Conservation (phyloP, 2,113 vertebrate species). For the Tylochromis polylepis region DNA sequence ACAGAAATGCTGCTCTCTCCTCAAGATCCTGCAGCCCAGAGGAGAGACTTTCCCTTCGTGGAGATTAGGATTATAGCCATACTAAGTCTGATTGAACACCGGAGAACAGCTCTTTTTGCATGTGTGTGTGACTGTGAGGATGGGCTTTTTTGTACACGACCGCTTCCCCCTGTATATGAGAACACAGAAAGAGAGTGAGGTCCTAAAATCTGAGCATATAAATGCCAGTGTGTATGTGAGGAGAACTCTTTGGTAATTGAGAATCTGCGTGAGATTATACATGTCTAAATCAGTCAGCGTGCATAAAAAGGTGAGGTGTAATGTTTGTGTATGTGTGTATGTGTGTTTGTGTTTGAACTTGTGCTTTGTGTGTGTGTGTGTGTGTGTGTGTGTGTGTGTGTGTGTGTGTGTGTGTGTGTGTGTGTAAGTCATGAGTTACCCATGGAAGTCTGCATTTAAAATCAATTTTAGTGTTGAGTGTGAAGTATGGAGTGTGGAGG, state of each 20-base stretch:
- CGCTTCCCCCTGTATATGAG: background rate
- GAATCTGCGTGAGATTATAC: background rate
- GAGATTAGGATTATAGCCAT: conserved; percentile 68
- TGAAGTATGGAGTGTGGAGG: background rate
- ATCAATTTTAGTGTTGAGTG: background rate
- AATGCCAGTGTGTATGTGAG: background rate
- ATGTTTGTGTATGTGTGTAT: background rate
- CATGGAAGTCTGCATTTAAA: conserved; percentile 6
- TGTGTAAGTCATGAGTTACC: background rate
- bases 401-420: background rate
- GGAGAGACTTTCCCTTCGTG: conserved; percentile 42
- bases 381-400: background rate
- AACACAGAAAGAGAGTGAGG: background rate
- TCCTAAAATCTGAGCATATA: background rate
- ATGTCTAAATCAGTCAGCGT: background rate
- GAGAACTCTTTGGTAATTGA: background rate
- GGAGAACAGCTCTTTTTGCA: conserved; percentile 32
- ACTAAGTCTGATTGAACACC: conserved; percentile 66
- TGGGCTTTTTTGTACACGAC: background rate
- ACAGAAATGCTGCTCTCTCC: conserved; percentile 9
- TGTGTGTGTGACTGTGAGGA: background rate
- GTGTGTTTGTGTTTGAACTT: background rate
- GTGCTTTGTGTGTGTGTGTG: background rate
- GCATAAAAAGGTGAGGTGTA: background rate
- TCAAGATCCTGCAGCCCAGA: conserved; percentile 20